A percentile compares a stretch with the other conserved stretches of the same genome.
Conservation (phyloP, 2,888 invertebrate species). For the Entomobrya proxima region DNA sequence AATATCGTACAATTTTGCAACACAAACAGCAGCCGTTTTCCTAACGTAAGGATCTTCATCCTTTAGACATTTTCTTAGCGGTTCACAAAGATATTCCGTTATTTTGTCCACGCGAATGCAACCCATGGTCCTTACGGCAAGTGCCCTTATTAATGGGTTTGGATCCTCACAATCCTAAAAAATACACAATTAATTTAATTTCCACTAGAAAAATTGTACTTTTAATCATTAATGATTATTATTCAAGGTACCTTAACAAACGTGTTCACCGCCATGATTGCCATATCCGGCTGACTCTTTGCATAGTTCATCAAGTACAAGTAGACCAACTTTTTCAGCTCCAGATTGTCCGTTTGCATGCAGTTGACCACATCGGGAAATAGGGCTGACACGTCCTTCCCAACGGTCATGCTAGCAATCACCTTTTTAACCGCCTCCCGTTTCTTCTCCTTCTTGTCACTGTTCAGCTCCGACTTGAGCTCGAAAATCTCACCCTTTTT, state of each 20-base stretch:
- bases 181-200: slow-evolving; percentile 77
- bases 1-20: slow-evolving; percentile 99
- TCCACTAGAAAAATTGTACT: too few relatives aligned
- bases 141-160: slow-evolving; percentile 97
- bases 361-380: slow-evolving; percentile 99
- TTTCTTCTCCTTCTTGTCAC: slow-evolving; percentile 99
- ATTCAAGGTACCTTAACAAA: slow-evolving; percentile 91
- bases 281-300: slow-evolving; percentile 99
- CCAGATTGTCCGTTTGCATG: slow-evolving; percentile 99
- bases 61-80: slow-evolving; percentile 93
- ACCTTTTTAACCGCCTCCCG: slow-evolving; percentile 99
- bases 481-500: slow-evolving; percentile 99
- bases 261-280: slow-evolving; percentile 99
- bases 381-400: slow-evolving; percentile 98
- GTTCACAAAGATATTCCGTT: slow-evolving; percentile 99
- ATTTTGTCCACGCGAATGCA: slow-evolving; percentile 99
- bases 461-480: slow-evolving; percentile 98
- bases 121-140: slow-evolving; percentile 99
- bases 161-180: slow-evolving; percentile 98
- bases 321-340: slow-evolving; percentile 98
- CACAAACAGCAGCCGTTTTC: slow-evolving; percentile 99
- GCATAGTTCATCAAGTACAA: slow-evolving; percentile 99
- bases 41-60: slow-evolving; percentile 98
- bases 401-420: slow-evolving; percentile 99
- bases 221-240: not conserved